phyloP scores from a whole-genome alignment of 2,797 vertebrate genomes.

The Myripristis jacobus region DNA sequence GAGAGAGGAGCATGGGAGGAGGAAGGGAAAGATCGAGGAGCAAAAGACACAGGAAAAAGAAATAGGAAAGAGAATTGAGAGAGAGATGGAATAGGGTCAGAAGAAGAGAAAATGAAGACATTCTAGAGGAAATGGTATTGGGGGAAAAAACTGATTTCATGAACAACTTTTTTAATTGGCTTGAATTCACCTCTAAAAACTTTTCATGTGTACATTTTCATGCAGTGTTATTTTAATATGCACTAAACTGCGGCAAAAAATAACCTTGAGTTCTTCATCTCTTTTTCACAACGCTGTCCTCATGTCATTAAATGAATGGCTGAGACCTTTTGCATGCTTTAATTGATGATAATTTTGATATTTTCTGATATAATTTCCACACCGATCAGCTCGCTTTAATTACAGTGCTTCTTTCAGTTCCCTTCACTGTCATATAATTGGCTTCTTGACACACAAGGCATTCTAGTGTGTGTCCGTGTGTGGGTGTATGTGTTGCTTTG shows the following conservation, averaged over 20 bases:
- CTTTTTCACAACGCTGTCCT: not conserved
- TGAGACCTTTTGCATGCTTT: slow-evolving; percentile 17
- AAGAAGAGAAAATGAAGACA: not conserved
- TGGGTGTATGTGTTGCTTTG: slow-evolving; percentile 32
- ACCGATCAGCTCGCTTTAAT: slow-evolving; percentile 59
- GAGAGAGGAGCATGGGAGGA: slow-evolving; percentile 1
- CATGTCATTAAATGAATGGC: slow-evolving; percentile 18
- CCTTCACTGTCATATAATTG: slow-evolving; percentile 63
- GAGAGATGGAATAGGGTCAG: slow-evolving; percentile 17
- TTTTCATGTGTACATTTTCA: not conserved
- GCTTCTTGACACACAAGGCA: slow-evolving; percentile 58
- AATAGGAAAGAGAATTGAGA: not conserved
- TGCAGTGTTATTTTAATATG: not conserved
- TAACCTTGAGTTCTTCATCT: not conserved
- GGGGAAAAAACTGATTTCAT: slow-evolving; percentile 14
- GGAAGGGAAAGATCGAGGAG: not conserved
- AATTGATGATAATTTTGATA: slow-evolving; percentile 53
- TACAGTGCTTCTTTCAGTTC: slow-evolving; percentile 56
- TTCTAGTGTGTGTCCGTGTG: not conserved
- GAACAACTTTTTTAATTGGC: not conserved
- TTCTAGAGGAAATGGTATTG: slow-evolving; percentile 3
- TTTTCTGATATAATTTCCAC: slow-evolving; percentile 53
- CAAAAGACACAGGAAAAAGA: not conserved
- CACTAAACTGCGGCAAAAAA: not conserved
- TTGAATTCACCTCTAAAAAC: not conserved